Evolutionary conservation across 2,797 vertebrate species (phyloP).

Genomic region (Spinibarbus caldwelli): DNA sequence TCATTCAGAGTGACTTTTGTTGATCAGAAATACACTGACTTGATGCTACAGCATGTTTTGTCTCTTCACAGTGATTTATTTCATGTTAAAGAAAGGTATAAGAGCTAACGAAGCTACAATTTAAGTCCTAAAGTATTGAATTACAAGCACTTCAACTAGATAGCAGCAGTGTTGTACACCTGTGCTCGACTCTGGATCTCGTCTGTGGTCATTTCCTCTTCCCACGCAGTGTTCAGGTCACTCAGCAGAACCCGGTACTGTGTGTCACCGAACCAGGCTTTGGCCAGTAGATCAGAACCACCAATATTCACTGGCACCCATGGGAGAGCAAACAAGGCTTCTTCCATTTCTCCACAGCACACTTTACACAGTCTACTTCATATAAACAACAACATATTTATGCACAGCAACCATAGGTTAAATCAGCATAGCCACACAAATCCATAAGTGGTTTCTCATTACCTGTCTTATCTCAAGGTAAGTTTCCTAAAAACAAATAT

Average conservation of each 20-base stretch:
- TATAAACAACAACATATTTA: neutral
- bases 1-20: neutral
- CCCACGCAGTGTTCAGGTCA: constrained; percentile 83
- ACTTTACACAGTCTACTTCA: constrained; percentile 46
- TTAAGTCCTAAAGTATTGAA: neutral
- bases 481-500: neutral
- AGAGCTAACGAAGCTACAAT: neutral
- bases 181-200: constrained; percentile 80
- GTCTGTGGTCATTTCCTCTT: constrained; percentile 76
- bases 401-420: neutral
- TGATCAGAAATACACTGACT: neutral
- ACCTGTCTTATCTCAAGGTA: neutral
- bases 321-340: constrained; percentile 71
- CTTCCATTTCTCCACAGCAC: constrained; percentile 25
- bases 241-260: constrained; percentile 83
- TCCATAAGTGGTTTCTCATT: neutral
- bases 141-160: neutral
- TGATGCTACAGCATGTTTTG: neutral
- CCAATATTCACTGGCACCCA: constrained; percentile 81
- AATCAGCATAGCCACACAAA: neutral
- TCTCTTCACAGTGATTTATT: no score
- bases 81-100: no score
- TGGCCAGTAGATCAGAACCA: constrained; percentile 76
- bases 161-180: constrained; percentile 57
- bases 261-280: constrained; percentile 79